A percentile compares a stretch with the other conserved stretches of the same genome.
phyloP scores from a whole-genome alignment of 2,113 vertebrate species.

The Datnioides undecimradiatus region DNA sequence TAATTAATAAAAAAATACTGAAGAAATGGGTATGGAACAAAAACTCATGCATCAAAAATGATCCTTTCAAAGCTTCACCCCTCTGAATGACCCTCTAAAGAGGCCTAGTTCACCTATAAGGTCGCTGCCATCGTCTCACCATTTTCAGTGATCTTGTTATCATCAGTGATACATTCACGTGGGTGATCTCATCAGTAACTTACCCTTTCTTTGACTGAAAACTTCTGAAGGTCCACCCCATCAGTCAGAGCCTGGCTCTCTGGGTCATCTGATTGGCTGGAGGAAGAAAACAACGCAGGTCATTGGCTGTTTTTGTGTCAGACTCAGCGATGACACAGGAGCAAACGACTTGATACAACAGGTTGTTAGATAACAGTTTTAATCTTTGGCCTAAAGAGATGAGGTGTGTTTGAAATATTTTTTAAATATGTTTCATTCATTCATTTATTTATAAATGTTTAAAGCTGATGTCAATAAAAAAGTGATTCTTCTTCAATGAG shows the following conservation, averaged over 20 bases:
- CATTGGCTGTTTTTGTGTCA: background rate
- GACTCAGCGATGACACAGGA: background rate
- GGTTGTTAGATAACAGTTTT: too few relatives aligned
- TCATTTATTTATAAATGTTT: too few relatives aligned
- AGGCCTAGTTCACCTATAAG: background rate
- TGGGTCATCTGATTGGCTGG: conserved; percentile 72
- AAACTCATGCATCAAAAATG: background rate
- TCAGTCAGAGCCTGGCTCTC: conserved; percentile 77
- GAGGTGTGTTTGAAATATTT: too few relatives aligned
- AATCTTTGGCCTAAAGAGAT: too few relatives aligned
- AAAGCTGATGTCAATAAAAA: too few relatives aligned
- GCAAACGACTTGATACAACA: too few relatives aligned
- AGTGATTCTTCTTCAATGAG: too few relatives aligned
- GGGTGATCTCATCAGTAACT: conserved; percentile 30
- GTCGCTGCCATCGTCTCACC: background rate
- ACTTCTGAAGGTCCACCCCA: conserved; percentile 77
- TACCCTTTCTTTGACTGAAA: conserved; percentile 79
- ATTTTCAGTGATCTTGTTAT: background rate
- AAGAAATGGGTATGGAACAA: background rate
- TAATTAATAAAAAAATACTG: background rate
- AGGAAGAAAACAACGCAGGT: background rate
- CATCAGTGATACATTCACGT: background rate
- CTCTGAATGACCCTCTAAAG: background rate
- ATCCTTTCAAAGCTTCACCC: background rate
- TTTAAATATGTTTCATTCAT: too few relatives aligned